phyloP scores from a whole-genome alignment of 2,888 invertebrate genomes.

The Boloria selene region DNA sequence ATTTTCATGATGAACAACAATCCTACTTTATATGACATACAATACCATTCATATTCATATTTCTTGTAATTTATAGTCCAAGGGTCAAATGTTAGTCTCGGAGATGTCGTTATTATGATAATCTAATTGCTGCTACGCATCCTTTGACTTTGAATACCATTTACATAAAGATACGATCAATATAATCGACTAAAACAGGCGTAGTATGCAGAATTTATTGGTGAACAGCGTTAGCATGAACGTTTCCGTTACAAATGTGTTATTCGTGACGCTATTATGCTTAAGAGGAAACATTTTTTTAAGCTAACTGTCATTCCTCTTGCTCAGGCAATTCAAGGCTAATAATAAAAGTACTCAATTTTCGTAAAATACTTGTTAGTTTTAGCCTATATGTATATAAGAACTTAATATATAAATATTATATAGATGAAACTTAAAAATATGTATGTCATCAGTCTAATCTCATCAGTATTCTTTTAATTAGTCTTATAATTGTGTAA shows the following conservation, averaged over 20 bases:
- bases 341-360: too few relatives aligned
- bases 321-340: too few relatives aligned
- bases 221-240: neutral
- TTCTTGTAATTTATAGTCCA: constrained; percentile 1
- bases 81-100: constrained; percentile 5
- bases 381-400: too few relatives aligned
- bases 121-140: neutral
- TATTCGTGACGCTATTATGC: neutral
- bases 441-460: too few relatives aligned
- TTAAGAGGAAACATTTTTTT: too few relatives aligned
- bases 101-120: constrained; percentile 12
- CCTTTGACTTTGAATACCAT: neutral
- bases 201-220: too few relatives aligned
- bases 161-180: constrained; percentile 8
- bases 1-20: neutral
- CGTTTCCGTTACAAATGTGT: neutral
- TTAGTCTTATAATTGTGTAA: too few relatives aligned
- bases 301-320: too few relatives aligned
- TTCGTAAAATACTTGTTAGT: too few relatives aligned
- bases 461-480: too few relatives aligned
- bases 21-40: neutral
- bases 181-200: neutral
- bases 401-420: too few relatives aligned
- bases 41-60: constrained; percentile 19
- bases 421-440: too few relatives aligned